Conservation (phyloP, 23 tunicate genomes). For the Aplidium turbinatum region DNA sequence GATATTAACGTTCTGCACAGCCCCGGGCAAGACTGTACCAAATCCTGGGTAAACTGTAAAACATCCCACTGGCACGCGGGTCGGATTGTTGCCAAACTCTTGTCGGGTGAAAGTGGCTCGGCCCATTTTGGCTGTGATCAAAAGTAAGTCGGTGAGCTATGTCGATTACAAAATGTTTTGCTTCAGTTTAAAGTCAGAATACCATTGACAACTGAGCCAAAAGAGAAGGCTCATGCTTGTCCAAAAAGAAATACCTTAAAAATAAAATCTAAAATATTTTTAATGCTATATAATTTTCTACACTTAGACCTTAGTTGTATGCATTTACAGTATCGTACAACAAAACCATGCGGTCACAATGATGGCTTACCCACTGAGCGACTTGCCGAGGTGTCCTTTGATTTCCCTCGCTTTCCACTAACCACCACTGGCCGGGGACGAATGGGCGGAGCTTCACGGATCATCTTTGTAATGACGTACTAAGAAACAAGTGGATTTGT, state of each 20-base stretch:
- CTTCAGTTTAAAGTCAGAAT: no score
- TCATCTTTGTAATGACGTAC: slow-evolving; percentile 85
- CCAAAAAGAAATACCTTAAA: no score
- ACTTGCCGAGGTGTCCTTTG: slow-evolving; percentile 85
- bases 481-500: slow-evolving; percentile 24
- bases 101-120: slow-evolving; percentile 72
- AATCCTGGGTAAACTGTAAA: slow-evolving; percentile 94
- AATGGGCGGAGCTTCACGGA: slow-evolving; percentile 68
- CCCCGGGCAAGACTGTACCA: slow-evolving; percentile 81
- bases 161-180: not conserved
- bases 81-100: slow-evolving; percentile 70
- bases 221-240: no score
- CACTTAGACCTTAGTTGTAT: no score
- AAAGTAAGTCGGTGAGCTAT: no score
- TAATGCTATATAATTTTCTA: no score
- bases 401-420: slow-evolving; percentile 66
- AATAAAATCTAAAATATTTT: no score
- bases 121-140: slow-evolving; percentile 70
- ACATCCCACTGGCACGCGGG: slow-evolving; percentile 71
- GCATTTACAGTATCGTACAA: no score
- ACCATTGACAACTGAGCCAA: no score
- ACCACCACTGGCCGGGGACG: slow-evolving; percentile 89
- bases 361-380: slow-evolving; percentile 79
- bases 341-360: no score
- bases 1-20: slow-evolving; percentile 64